These are phyloP conservation scores for Coelopa frigida DNA, from an alignment of 1,140 invertebrate species.

Conservation along the genomic window DNA sequence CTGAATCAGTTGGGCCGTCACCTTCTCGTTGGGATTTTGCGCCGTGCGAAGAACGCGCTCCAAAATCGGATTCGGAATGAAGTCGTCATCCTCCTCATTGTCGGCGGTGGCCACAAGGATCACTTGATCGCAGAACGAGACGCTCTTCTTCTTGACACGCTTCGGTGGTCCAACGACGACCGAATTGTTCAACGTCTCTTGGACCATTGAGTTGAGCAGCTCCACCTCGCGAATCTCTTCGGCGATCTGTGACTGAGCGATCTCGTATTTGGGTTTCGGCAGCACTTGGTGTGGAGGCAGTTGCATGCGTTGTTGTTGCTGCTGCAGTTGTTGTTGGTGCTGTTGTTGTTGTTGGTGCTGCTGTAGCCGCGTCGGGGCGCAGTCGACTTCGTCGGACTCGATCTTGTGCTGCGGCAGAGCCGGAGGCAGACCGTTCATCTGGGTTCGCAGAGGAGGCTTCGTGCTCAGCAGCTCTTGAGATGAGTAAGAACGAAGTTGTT, in stretches of 20 bases:
- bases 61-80: slow-evolving; percentile 84
- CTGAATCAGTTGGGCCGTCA: slow-evolving; percentile 48
- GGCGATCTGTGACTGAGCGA: slow-evolving; percentile 44
- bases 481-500: slow-evolving; percentile 30
- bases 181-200: slow-evolving; percentile 42
- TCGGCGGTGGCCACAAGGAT: slow-evolving; percentile 85
- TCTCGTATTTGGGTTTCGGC: slow-evolving; percentile 38
- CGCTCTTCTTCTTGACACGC: slow-evolving; percentile 80
- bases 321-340: neutral
- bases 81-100: slow-evolving; percentile 82
- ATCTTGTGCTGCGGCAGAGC: slow-evolving; percentile 14
- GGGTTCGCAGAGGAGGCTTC: slow-evolving; percentile 25
- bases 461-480: slow-evolving; percentile 35
- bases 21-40: slow-evolving; percentile 46
- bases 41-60: slow-evolving; percentile 77
- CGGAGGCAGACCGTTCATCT: slow-evolving; percentile 37
- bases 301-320: slow-evolving; percentile 1
- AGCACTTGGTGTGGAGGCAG: slow-evolving; percentile 17
- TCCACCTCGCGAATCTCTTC: slow-evolving; percentile 51
- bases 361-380: slow-evolving; percentile 28
- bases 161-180: slow-evolving; percentile 25
- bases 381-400: slow-evolving; percentile 41
- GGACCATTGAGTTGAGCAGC: slow-evolving; percentile 48
- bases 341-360: slow-evolving; percentile 6
- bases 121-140: slow-evolving; percentile 89